Evolutionary conservation across 2,797 vertebrate genomes (phyloP), one percentile per base, ranked within the genome.

Genomic region (Lutjanus campechanus): DNA sequence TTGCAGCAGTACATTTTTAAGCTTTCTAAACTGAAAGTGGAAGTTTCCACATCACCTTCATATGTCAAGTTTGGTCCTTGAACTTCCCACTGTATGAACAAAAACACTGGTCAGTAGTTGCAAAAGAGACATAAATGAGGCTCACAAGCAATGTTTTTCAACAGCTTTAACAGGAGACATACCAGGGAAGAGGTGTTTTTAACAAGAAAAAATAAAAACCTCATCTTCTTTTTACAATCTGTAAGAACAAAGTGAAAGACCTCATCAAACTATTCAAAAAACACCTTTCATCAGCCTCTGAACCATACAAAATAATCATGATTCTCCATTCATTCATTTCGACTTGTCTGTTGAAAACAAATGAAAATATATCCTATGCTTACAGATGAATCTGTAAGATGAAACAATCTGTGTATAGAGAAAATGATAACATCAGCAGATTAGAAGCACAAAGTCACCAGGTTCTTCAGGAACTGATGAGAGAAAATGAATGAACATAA

Each of bases 91-190:
- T 16, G n/a, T 25, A 8, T 59, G 10, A 49, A 67, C 20, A 64
- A 11, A 7, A 65, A 15, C 16, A 55, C 17, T 1, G 0, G 25
- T 25, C 9, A 25, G 43, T 22, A 0, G 36, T 8, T 49, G 13
- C 12, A 58, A 5, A 12, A 40, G 25, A 79, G 22, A 88, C 77
- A 83, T 36, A 84, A 74, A 5, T 5, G 49, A 83, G 51, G 19
- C 77, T 69, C 41, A 79, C 36, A 84, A 53, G 76, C n/a, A 75
- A n/a, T 19, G 68, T 72, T 77, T 69, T 76, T 74, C 36, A 76
- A 76, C 49, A 29, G 56, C 53, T 89, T 89, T 82, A 90, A 84
- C 65, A 84, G 50, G 25, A 85, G 61, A 82, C 58, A 70, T 36
- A 55, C 74, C 54, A 67, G 49, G 40, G 20, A 73, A 68, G 49